These are phyloP conservation scores for Tupaia tana DNA, from an alignment of 2,113 vertebrate genomes.

Conservation along the genomic window DNA sequence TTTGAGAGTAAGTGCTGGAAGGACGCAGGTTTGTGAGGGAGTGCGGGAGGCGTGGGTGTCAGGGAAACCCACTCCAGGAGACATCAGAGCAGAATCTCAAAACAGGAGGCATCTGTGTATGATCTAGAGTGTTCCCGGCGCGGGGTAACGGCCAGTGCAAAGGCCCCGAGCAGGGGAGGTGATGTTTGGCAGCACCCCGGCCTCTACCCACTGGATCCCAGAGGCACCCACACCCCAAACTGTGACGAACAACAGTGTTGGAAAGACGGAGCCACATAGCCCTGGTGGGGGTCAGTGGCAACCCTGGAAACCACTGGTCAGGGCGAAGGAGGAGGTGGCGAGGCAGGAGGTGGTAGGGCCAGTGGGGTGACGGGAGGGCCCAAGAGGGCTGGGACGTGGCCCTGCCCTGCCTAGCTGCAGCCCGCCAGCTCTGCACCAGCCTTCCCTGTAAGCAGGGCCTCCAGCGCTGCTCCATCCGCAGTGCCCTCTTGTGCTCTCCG, in stretches of 20 bases:
- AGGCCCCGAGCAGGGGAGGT: conserved; percentile 7
- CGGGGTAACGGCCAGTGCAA: background rate
- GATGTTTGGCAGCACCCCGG: background rate
- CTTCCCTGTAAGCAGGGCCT: fast-evolving
- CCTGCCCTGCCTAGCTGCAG: background rate
- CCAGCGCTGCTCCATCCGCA: fast-evolving
- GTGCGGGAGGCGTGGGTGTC: background rate
- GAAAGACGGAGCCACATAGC: background rate
- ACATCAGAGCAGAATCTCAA: background rate
- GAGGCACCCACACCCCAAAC: background rate
- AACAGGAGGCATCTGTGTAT: background rate
- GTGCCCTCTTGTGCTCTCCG: background rate
- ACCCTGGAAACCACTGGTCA: background rate
- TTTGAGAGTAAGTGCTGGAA: background rate
- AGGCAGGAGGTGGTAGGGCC: fast-evolving
- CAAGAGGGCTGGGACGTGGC: background rate
- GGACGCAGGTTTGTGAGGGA: background rate
- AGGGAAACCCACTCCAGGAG: background rate
- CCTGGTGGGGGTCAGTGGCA: fast-evolving
- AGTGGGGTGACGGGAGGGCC: background rate
- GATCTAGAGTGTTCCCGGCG: background rate
- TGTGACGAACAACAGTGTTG: background rate
- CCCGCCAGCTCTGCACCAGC: background rate
- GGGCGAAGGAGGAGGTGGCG: background rate
- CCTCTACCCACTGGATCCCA: background rate